Conservation (phyloP, 2,888 invertebrate species). For the Tanypteryx hageni region DNA sequence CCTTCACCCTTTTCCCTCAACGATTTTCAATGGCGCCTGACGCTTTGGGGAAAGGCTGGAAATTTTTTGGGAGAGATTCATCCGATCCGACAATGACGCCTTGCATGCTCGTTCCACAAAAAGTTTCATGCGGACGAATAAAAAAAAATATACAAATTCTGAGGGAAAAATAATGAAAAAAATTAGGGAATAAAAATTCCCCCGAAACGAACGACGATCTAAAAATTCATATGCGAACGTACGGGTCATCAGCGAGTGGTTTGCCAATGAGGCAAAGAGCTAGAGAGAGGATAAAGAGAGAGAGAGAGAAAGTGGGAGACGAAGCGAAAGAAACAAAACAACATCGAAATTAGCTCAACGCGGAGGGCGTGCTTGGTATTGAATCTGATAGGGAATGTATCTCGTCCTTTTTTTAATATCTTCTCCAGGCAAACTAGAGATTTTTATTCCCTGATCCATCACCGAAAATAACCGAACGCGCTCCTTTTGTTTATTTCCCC, state of each 20-base stretch:
- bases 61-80: conserved; percentile 33
- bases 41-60: not conserved
- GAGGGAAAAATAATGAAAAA: not conserved
- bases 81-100: conserved; percentile 33
- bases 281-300: not conserved
- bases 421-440: not conserved
- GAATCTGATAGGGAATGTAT: conserved; percentile 32
- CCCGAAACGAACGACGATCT: not conserved
- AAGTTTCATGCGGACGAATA: not conserved
- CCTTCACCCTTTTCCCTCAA: conserved; percentile 54
- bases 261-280: not conserved
- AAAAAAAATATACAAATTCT: not conserved
- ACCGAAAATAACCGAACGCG: conserved; percentile 10
- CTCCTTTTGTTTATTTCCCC: not conserved
- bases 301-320: not conserved
- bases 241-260: no score
- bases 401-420: not conserved
- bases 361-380: conserved; percentile 3
- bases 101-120: not conserved
- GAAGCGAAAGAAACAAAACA: not conserved
- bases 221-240: not conserved
- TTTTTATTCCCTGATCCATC: conserved; percentile 49
- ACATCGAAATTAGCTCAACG: conserved; percentile 39
- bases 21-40: conserved; percentile 48
- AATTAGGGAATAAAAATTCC: not conserved